Percentiles rank a stretch among this genome's conserved stretches.
Conservation (phyloP, 2,113 vertebrate genomes). For the Corvus moneduloides region DNA sequence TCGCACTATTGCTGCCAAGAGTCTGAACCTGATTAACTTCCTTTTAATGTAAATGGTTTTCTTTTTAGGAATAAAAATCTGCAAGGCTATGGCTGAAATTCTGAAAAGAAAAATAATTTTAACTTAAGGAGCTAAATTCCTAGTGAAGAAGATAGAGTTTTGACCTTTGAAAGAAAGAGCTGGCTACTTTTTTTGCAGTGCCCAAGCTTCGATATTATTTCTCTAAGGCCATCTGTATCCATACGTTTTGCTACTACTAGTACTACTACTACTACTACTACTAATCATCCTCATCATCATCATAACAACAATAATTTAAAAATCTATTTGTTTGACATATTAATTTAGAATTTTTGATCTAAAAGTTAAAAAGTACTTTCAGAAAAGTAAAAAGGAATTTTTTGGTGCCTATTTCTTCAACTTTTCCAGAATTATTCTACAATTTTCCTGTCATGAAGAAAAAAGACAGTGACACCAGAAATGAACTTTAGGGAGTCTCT, state of each 20-base stretch:
- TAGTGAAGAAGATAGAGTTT: not conserved
- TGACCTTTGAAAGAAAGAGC: not conserved
- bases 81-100: not conserved
- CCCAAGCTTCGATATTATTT: not conserved
- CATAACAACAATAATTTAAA: not conserved
- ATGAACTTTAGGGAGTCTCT: not conserved
- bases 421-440: not conserved
- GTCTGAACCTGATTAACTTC: not conserved
- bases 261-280: not conserved
- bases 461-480: not conserved
- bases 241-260: not conserved
- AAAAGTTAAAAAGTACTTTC: not conserved
- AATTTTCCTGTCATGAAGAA: not conserved
- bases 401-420: not conserved
- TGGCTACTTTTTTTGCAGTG: not conserved
- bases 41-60: not conserved
- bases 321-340: not conserved
- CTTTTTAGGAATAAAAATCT: not conserved
- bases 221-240: not conserved
- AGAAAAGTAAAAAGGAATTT: not conserved
- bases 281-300: not conserved
- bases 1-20: not conserved
- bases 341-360: not conserved
- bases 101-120: not conserved
- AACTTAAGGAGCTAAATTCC: not conserved